These are phyloP conservation scores for Apamea anceps DNA, from an alignment of 2,888 invertebrate genomes.

Conservation along the genomic window DNA sequence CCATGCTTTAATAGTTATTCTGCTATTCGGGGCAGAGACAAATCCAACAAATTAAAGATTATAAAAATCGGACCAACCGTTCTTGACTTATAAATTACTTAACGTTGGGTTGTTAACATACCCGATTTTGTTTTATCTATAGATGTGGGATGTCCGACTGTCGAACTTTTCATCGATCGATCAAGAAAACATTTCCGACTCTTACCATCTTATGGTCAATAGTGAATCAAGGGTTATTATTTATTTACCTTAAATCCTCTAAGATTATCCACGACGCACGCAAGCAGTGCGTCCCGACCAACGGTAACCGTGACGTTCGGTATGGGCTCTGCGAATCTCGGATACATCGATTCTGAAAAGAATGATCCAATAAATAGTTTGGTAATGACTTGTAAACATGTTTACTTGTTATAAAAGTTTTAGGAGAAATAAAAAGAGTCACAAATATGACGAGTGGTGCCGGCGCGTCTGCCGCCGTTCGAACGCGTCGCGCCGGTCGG, in stretches of 20 bases:
- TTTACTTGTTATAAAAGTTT: constrained; percentile 82
- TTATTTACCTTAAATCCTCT: constrained; percentile 94
- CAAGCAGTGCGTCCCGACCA: constrained; percentile 95
- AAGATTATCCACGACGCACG: constrained; percentile 97
- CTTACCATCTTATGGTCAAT: background rate
- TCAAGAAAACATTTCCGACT: constrained; percentile 1
- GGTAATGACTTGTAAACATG: constrained; percentile 78
- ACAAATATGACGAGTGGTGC: constrained; percentile 77
- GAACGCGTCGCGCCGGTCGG: constrained; percentile 57
- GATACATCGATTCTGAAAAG: constrained; percentile 92
- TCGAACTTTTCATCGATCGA: constrained; percentile 27
- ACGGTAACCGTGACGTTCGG: constrained; percentile 97
- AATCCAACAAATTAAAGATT: background rate
- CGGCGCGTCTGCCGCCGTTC: constrained; percentile 70
- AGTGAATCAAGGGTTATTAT: constrained; percentile 17
- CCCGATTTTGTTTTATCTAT: background rate
- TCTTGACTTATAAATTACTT: background rate
- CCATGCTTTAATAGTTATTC: background rate
- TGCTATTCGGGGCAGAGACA: background rate
- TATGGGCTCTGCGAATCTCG: constrained; percentile 96
- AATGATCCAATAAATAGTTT: constrained; percentile 65
- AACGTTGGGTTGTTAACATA: background rate
- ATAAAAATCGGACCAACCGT: background rate
- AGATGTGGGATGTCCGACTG: constrained; percentile 5
- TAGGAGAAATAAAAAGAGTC: constrained; percentile 73